Evolutionary conservation across 2,113 vertebrate genomes (phyloP).

Genomic region (Pitta sordida): DNA sequence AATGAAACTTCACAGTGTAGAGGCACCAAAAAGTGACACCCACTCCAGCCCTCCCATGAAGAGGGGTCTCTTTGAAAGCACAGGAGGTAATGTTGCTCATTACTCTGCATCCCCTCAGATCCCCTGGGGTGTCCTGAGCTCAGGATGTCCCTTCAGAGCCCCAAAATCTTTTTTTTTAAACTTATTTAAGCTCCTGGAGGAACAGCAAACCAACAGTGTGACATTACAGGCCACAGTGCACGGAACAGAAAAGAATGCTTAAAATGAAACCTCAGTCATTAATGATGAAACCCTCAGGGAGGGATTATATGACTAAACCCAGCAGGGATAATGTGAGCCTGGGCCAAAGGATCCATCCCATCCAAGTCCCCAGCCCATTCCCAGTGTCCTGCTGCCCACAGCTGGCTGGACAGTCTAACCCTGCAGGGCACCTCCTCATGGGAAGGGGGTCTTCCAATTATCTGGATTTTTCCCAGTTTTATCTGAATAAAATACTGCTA

Average conservation of each 20-base stretch:
- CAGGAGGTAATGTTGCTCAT: rapidly evolving
- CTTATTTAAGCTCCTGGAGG: neutral
- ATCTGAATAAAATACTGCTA: neutral
- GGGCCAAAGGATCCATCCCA: neutral
- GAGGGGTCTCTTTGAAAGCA: neutral
- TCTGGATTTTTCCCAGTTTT: neutral
- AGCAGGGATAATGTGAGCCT: neutral
- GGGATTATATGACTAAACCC: neutral
- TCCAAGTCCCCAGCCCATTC: neutral
- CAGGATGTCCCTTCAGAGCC: neutral
- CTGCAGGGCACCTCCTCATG: neutral
- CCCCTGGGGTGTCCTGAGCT: neutral
- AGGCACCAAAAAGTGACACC: neutral
- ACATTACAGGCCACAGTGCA: neutral
- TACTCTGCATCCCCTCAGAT: neutral
- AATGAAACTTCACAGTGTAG: neutral
- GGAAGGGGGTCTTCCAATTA: neutral
- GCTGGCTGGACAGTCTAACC: neutral
- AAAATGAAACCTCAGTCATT: neutral
- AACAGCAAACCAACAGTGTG: neutral
- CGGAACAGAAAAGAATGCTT: neutral
- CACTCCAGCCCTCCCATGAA: neutral
- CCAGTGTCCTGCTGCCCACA: neutral
- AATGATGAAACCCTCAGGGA: neutral
- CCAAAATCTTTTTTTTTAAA: neutral